Base-by-base conservation (phyloP, 2,888 invertebrate species). In the Diploptera punctata region DNA sequence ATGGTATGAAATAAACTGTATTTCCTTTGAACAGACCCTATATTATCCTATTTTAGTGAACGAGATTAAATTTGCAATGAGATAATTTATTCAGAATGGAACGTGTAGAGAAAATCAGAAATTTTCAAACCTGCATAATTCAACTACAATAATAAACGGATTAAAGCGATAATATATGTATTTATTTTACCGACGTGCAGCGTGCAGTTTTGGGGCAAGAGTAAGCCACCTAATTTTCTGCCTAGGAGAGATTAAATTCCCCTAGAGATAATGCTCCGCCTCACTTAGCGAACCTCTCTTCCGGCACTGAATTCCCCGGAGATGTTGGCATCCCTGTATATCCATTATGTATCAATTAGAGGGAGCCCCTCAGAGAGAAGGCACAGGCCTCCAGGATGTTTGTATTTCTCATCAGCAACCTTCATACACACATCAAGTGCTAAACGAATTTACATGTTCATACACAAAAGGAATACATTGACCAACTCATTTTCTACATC, bases 321-420 rank as follows among this genome's bases (percentile, higher is more conserved):
- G 65, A 65, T 47, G 57, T 57, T 57, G 65, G 44, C 65, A 47
- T 44, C 65, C 65, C 65, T 65, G 26, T 33, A 29, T 65, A 44
- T 65, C 65, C 65, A 65, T 65, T 65, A 65, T 65, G 47, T 65
- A 65, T 65, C 65, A 65, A 65, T 65, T 65, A 65, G 65, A 29
- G 57, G 16, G 57, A 57, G 57, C 9, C 29, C 31, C 57, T 57
- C 16, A 4, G 57, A 19, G 57, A 26, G 26, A 3, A 49, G 2
- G 52, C 52, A n/a, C n/a, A 52, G 52, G 21, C 52, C 52, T 57
- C 24, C 57, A 57, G 57, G 29, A 57, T 57, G 57, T 57, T 57
- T 57, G 57, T 52, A 24, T 52, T 52, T 18, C 52, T 52, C 52
- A 52, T 16, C 52, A 52, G 13, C 52, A 52, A 24, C 52, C 52